Evolutionary conservation across 2,113 vertebrate species (phyloP).

Genomic region (Dasyornis broadbenti): DNA sequence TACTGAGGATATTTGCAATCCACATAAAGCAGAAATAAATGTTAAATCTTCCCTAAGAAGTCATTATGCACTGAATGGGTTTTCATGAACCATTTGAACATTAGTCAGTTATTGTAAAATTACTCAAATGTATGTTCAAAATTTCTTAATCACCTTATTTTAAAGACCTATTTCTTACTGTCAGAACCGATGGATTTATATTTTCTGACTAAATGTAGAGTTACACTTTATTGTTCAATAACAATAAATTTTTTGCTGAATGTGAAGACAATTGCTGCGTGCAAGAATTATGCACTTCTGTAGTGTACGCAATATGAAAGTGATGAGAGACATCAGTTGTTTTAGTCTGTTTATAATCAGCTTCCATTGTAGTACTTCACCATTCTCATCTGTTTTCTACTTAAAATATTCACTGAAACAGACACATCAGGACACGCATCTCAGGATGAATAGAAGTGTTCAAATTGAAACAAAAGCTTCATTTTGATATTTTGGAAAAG

Average conservation of each 20-base stretch:
- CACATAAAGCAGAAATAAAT: neutral
- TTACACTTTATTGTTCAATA: neutral
- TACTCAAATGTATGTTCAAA: neutral
- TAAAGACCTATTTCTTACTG: neutral
- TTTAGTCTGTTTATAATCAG: neutral
- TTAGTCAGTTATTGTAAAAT: neutral
- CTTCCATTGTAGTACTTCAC: neutral
- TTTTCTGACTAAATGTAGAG: neutral
- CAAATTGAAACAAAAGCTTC: slow-evolving; percentile 28
- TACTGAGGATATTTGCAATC: neutral
- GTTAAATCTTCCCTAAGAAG: neutral
- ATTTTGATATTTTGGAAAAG: neutral
- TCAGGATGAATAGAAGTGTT: neutral
- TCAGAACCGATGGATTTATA: neutral
- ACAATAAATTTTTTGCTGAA: neutral
- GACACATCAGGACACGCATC: neutral
- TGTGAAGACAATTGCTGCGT: neutral
- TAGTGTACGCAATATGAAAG: neutral
- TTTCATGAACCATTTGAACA: neutral
- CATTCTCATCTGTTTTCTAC: slow-evolving; percentile 2
- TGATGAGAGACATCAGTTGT: neutral
- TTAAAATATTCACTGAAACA: slow-evolving; percentile 16
- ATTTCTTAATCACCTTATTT: neutral
- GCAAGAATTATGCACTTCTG: neutral
- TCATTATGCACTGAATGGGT: neutral